These are phyloP conservation scores for Oncorhynchus keta DNA, from an alignment of 2,113 vertebrate genomes.

Conservation along the genomic window DNA sequence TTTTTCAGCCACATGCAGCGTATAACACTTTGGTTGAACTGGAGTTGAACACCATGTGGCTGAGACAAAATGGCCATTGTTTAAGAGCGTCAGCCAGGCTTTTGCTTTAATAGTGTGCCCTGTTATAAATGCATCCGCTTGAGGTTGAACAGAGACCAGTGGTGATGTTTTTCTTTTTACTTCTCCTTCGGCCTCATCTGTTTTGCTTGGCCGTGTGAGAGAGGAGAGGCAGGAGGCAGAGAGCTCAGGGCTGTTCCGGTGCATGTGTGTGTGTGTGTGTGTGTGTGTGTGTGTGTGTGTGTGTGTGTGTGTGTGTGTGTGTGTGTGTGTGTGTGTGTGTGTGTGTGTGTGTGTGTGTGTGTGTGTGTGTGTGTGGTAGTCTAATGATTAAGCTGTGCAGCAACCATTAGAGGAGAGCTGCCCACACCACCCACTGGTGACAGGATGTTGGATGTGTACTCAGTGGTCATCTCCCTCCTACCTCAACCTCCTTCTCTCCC, in stretches of 20 bases:
- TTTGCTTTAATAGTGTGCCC: background rate
- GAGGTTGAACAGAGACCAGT: slow-evolving; percentile 12
- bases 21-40: background rate
- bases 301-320: background rate
- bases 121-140: background rate
- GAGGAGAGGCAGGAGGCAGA: slow-evolving; percentile 1
- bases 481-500: too few species aligned
- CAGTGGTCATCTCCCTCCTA: background rate
- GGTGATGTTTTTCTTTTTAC: slow-evolving; percentile 7
- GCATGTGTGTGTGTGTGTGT: background rate
- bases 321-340: too few species aligned
- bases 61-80: slow-evolving; percentile 9
- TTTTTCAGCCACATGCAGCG: background rate
- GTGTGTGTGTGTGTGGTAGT: background rate
- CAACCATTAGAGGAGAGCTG: slow-evolving; percentile 24
- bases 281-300: too few species aligned
- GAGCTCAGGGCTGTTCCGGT: background rate
- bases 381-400: slow-evolving; percentile 34
- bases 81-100: background rate
- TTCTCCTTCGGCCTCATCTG: slow-evolving; percentile 8
- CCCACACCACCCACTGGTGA: slow-evolving; percentile 10
- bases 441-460: slow-evolving; percentile 23
- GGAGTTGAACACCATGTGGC: background rate
- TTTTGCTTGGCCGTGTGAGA: slow-evolving; percentile 1
- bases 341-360: background rate